These are phyloP conservation scores for Melanotaenia trifasciata DNA, from an alignment of 2,797 vertebrate species.

Conservation along the genomic window DNA sequence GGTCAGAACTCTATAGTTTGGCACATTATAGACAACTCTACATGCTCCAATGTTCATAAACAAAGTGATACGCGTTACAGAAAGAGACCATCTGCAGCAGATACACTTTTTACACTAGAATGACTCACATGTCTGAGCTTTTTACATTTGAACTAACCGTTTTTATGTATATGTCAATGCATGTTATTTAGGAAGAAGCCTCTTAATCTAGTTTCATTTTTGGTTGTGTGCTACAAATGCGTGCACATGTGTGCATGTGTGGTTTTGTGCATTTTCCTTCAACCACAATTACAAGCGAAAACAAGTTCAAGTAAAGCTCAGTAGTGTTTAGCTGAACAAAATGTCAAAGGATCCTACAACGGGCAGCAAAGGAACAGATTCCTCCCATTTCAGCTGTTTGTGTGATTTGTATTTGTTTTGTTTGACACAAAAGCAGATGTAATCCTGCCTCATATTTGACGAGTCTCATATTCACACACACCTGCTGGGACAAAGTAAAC, in stretches of 20 bases:
- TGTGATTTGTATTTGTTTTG: slow-evolving; percentile 79
- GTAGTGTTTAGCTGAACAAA: slow-evolving; percentile 53
- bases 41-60: slow-evolving; percentile 78
- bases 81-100: slow-evolving; percentile 72
- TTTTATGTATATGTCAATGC: slow-evolving; percentile 70
- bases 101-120: slow-evolving; percentile 59
- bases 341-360: slow-evolving; percentile 53
- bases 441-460: slow-evolving; percentile 78
- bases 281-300: slow-evolving; percentile 70
- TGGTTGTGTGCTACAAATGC: slow-evolving; percentile 23
- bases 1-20: slow-evolving; percentile 62
- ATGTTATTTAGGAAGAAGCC: slow-evolving; percentile 71
- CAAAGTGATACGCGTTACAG: slow-evolving; percentile 62
- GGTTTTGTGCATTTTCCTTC: slow-evolving; percentile 49
- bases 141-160: slow-evolving; percentile 53
- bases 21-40: slow-evolving; percentile 60
- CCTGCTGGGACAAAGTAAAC: slow-evolving; percentile 78
- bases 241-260: slow-evolving; percentile 7
- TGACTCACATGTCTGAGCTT: slow-evolving; percentile 31
- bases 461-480: slow-evolving; percentile 80
- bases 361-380: slow-evolving; percentile 34
- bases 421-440: slow-evolving; percentile 71
- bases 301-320: slow-evolving; percentile 71
- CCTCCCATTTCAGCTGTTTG: slow-evolving; percentile 67
- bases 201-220: slow-evolving; percentile 70